These are phyloP conservation scores for Drosophila auraria DNA, from an alignment of 1,140 invertebrate species.

Conservation along the genomic window DNA sequence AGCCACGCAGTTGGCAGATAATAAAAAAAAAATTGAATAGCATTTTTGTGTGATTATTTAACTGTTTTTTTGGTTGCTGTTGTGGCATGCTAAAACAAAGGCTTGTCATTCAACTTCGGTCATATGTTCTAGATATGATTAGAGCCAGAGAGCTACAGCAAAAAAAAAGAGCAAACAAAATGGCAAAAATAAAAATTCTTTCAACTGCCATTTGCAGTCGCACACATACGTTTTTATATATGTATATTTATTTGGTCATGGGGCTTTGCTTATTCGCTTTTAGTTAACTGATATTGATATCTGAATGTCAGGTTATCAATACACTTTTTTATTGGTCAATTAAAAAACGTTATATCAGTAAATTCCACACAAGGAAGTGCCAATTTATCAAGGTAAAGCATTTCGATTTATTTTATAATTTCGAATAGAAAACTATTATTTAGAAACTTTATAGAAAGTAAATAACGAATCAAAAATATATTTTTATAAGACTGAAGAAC, in stretches of 20 bases:
- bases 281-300: conserved; percentile 44
- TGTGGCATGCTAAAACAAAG: conserved; percentile 67
- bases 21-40: conserved; percentile 64
- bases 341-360: conserved; percentile 16
- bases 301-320: conserved; percentile 26
- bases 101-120: conserved; percentile 41
- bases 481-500: too few species aligned
- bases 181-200: conserved; percentile 24
- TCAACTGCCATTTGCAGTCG: conserved; percentile 13
- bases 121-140: conserved; percentile 62
- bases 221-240: neutral
- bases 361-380: neutral
- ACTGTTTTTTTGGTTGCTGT: conserved; percentile 52
- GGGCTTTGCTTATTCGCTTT: conserved; percentile 25
- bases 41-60: conserved; percentile 60
- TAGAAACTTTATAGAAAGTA: too few species aligned
- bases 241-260: conserved; percentile 34
- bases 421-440: too few species aligned
- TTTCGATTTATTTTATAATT: neutral
- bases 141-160: neutral
- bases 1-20: conserved; percentile 55
- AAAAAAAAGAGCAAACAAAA: conserved; percentile 23
- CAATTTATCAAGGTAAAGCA: neutral
- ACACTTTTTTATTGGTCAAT: conserved; percentile 37
- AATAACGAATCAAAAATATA: too few species aligned